These are phyloP conservation scores for Hypsibius dujardini DNA, from an alignment of 1,140 invertebrate genomes.

Conservation along the genomic window DNA sequence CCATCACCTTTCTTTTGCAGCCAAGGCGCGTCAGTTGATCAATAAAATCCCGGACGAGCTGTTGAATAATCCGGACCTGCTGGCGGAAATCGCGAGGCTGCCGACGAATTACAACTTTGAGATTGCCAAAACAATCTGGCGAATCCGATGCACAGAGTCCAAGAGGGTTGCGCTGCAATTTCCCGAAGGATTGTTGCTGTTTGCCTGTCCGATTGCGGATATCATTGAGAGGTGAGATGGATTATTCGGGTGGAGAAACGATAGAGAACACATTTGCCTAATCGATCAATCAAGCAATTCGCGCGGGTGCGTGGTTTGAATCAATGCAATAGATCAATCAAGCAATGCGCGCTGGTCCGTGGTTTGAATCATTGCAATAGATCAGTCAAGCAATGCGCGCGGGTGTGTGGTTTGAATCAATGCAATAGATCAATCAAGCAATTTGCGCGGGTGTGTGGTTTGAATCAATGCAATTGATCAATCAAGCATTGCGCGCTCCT, in stretches of 20 bases:
- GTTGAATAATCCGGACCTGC: conserved; percentile 30
- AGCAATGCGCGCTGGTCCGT: background rate
- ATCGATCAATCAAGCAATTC: background rate
- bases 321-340: background rate
- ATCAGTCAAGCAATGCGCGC: no score
- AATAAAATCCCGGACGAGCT: conserved; percentile 33
- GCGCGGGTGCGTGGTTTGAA: background rate
- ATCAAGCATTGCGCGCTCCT: no score
- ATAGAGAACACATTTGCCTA: background rate
- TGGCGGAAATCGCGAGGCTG: conserved; percentile 35
- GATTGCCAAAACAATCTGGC: conserved; percentile 93
- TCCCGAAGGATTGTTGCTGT: conserved; percentile 81
- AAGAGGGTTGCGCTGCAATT: conserved; percentile 86
- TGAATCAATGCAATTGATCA: no score
- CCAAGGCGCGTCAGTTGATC: background rate
- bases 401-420: no score
- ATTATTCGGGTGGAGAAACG: conserved; percentile 16
- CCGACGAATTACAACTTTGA: conserved; percentile 97
- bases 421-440: no score
- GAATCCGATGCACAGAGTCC: conserved; percentile 57
- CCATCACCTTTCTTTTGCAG: background rate
- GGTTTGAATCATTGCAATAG: no score
- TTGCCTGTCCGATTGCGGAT: conserved; percentile 76
- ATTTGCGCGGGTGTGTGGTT: no score
- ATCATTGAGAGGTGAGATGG: conserved; percentile 54